Conservation (phyloP, 92 coral and sea anemone species). For the Blastomussa wellsi region DNA sequence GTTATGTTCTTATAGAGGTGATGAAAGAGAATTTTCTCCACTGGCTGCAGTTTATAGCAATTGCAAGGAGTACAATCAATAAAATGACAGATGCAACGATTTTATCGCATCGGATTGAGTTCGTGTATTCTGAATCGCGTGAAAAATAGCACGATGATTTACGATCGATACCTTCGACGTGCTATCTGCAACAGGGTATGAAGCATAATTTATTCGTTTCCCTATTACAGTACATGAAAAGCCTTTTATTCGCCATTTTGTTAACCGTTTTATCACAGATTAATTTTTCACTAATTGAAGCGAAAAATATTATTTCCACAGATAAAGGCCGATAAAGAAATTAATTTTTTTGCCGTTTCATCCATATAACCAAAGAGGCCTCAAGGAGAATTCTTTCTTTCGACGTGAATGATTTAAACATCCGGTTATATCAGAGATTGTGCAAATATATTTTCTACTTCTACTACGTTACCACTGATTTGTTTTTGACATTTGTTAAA, state of each 20-base stretch:
- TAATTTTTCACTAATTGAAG: not conserved
- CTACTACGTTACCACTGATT: not conserved
- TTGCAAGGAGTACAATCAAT: too few relatives aligned
- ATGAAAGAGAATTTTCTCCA: not conserved
- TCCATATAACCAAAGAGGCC: not conserved
- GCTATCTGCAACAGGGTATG: not conserved
- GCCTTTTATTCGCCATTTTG: not conserved
- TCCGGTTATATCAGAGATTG: constrained; percentile 1
- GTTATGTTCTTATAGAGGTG: not conserved
- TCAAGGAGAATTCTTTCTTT: not conserved
- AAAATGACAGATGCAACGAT: not conserved
- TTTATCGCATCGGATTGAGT: not conserved
- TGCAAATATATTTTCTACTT: not conserved
- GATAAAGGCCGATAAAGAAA: not conserved
- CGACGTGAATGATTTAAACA: not conserved
- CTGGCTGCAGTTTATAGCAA: too few relatives aligned
- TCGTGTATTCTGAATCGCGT: not conserved
- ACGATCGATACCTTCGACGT: not conserved
- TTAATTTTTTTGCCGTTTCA: not conserved
- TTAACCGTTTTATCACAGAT: not conserved
- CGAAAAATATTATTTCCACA: not conserved
- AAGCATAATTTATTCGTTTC: not conserved
- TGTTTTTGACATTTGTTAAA: not conserved
- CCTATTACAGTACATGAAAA: not conserved
- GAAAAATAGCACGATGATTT: not conserved